Evolutionary conservation across 2,113 vertebrate species (phyloP).

Genomic region (Paracanthobrama guichenoti): DNA sequence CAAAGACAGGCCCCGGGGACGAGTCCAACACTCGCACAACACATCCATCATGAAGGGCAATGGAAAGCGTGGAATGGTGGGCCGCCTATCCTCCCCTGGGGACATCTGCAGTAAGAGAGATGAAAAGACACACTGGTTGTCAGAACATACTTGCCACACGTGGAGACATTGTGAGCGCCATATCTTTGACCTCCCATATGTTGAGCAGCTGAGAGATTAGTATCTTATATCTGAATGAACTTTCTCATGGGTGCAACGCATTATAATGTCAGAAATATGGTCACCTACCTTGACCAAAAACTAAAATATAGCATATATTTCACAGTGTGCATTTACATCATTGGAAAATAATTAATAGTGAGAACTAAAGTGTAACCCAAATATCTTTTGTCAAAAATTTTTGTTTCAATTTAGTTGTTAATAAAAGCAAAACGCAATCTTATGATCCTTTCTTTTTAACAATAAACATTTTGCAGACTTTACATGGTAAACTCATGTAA

Average conservation of each 20-base stretch:
- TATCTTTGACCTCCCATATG: background rate
- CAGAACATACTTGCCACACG: background rate
- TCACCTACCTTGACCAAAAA: background rate
- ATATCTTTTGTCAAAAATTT: too few relatives aligned
- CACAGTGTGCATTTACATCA: background rate
- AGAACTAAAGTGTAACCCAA: too few relatives aligned
- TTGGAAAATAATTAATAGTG: too few relatives aligned
- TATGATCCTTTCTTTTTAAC: too few relatives aligned
- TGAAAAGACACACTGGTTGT: slow-evolving; percentile 19
- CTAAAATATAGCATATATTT: background rate
- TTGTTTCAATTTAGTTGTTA: too few relatives aligned
- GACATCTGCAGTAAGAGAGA: slow-evolving; percentile 22
- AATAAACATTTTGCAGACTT: too few relatives aligned
- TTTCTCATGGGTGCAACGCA: background rate
- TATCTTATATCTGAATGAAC: background rate
- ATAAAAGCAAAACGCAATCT: too few relatives aligned
- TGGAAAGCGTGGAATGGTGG: slow-evolving; percentile 69
- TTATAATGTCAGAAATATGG: background rate
- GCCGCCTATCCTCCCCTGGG: slow-evolving; percentile 57
- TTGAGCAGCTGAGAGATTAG: background rate
- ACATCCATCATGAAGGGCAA: slow-evolving; percentile 73
- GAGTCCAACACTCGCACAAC: slow-evolving; percentile 67
- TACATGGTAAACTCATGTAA: too few relatives aligned
- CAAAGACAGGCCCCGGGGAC: slow-evolving; percentile 57
- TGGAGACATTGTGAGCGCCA: background rate